Base-by-base conservation (phyloP, 2,888 invertebrate species). In the Pseudococcus longispinus region DNA sequence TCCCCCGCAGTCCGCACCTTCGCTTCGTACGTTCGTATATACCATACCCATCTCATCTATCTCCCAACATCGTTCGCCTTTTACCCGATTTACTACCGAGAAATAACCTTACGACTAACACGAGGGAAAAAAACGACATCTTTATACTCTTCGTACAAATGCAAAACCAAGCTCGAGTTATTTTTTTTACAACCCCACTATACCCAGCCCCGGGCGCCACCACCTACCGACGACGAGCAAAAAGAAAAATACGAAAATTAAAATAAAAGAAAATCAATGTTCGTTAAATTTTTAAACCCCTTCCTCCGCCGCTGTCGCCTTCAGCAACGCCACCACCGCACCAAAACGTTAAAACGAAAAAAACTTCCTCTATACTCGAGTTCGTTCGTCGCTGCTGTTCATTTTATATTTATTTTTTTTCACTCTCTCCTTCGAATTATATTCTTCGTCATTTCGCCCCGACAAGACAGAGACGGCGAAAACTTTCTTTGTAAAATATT, bases 251-350 rank as follows among this genome's bases (percentile, higher is more conserved):
- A 70, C 70, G 70, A 70, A 70, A 70, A 70, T 70, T 70, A 70
- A 70, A 70, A 70, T 70, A 70, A 70, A 70, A 70, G 70, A 70
- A 70, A 70, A 70, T 70, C 70, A 70, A 70, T 70, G 70, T 70
- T 70, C 70, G 70, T 70, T 70, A 70, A 70, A 70, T 70, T 70
- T 70, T 29, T 20, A 29, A 37, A 29, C 70, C 70, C 18, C 29
- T 70, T 60, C n/a, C 0, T 55, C 23, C 70, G 4, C 6, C 32
- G 8, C 29, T 18, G 13, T 9, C 15, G 4, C 29, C 65, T 2
- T 8, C 13, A 46, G 20, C 20, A 20, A 18, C 6, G 26, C 15
- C 15, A 23, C 20, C 29, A 29, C 5, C 29, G 29, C 70, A 4
- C 8, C 51, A 29, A 29, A 29, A 70, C 70, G 32, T 29, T 70